Conservation (phyloP, 2,797 vertebrate genomes). For the Danio jaintianensis region DNA sequence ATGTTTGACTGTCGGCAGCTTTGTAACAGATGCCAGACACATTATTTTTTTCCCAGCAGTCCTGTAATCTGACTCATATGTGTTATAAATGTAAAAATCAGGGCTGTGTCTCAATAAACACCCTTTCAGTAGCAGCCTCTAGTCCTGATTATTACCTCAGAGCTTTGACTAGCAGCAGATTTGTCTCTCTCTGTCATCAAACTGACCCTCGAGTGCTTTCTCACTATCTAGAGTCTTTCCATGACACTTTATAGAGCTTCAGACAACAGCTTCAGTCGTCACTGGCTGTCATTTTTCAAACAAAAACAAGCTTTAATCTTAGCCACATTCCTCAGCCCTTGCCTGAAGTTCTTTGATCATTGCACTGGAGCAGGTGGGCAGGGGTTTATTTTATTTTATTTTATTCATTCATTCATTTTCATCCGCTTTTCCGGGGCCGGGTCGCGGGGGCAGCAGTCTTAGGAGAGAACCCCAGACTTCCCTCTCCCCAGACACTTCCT, state of each 20-base stretch:
- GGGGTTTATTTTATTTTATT: too few species aligned
- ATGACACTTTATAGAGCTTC: neutral
- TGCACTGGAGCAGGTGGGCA: neutral
- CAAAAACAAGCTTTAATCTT: neutral
- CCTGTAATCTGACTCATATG: slow-evolving; percentile 74
- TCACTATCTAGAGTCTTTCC: neutral
- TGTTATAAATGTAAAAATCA: slow-evolving; percentile 64
- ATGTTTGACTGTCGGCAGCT: slow-evolving; percentile 53
- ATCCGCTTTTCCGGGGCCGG: too few species aligned
- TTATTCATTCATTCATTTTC: too few species aligned
- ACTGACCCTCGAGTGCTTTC: neutral
- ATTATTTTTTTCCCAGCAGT: slow-evolving; percentile 67
- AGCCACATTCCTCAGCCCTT: neutral
- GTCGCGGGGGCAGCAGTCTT: too few species aligned
- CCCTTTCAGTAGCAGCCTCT: neutral
- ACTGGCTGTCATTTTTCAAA: neutral
- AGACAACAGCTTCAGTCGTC: slow-evolving; percentile 7
- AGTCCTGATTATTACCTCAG: slow-evolving; percentile 1
- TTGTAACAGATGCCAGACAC: slow-evolving; percentile 75
- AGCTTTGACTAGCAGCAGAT: neutral
- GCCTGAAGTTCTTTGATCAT: neutral
- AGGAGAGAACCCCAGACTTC: too few species aligned
- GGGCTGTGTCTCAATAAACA: slow-evolving; percentile 31
- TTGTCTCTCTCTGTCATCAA: neutral
- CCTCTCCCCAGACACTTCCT: too few species aligned